Evolutionary conservation across 2,888 invertebrate species (phyloP), one percentile per base, ranked within the genome.

Genomic region (Panzeria rudis): DNA sequence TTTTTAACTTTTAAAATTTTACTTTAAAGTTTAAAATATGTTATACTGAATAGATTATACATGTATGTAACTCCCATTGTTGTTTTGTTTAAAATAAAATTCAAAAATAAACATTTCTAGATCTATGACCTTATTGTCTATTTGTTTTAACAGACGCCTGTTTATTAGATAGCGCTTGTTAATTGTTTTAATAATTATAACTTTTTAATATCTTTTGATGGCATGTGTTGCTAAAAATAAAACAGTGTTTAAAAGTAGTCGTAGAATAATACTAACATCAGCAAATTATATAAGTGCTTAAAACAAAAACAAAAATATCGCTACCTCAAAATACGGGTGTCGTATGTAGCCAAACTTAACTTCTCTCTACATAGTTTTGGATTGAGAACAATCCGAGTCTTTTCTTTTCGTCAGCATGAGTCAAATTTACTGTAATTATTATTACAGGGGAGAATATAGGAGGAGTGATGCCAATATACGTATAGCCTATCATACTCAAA

Each of bases 191-290:
- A 25, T 20, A 44, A 62, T 61, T 41, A 15, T 41, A 52, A 25
- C 6, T 9, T 47, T 59, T 50, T 68, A 35, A 56, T 35, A 9
- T 0, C 23, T 25, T 66, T 79, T 38, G 9, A 47, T 47, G 17
- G 25, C 66, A 68, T 23, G 23, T 47, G 61, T 52, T 68, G 47
- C 54, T 81, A 81, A 77, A 84, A 81, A 81, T 84, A 84, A 20
- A 72, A 68, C 20, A 80, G 15, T 7, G 25, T 23, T 66, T 77
- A 72, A 80, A 80, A 80, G 80, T 77, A 76, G 47, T 38, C 38
- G 0, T 32, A 23, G 5, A 20, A 54, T 17, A 47, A 20, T 41
- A 64, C 50, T 47, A 64, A 66, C 29, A 59, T 50, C 38, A 41
- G 41, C 41, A 52, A 62, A 71, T 62, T 78, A 13, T 29, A 0